Conservation (phyloP, 2,888 invertebrate genomes). For the Heliconius erato region DNA sequence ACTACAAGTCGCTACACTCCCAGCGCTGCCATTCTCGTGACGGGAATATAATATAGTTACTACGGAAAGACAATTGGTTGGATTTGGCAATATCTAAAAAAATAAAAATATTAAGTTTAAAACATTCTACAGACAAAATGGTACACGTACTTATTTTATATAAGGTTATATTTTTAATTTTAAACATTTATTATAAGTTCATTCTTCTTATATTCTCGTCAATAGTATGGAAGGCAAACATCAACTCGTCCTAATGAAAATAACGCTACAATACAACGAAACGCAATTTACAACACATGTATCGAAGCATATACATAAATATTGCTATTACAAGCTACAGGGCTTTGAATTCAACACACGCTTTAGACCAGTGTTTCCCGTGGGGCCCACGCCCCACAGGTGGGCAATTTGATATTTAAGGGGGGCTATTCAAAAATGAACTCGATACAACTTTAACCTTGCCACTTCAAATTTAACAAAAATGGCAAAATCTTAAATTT, state of each 20-base stretch:
- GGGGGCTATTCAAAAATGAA: too few relatives aligned
- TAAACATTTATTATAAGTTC: neutral
- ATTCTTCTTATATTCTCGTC: constrained; percentile 12
- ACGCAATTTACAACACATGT: constrained; percentile 63
- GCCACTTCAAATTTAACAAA: too few relatives aligned
- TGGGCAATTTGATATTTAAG: too few relatives aligned
- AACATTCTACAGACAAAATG: constrained; percentile 2
- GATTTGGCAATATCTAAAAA: constrained; percentile 3
- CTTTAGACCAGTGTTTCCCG: neutral
- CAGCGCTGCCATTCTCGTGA: constrained; percentile 45
- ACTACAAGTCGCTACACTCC: constrained; percentile 40
- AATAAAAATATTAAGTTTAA: neutral
- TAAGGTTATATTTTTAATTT: neutral
- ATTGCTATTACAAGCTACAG: constrained; percentile 47
- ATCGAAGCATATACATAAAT: constrained; percentile 56
- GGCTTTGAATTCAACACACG: constrained; percentile 29
- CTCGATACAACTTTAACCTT: too few relatives aligned
- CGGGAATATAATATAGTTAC: constrained; percentile 8
- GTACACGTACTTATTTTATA: neutral
- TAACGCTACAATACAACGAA: constrained; percentile 68
- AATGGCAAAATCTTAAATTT: too few relatives aligned
- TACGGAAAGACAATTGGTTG: neutral
- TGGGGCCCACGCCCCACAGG: too few relatives aligned
- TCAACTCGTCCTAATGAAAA: constrained; percentile 62
- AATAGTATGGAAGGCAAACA: constrained; percentile 33